phyloP scores from a whole-genome alignment of 2,888 invertebrate species.

The Drosophila picticornis region DNA sequence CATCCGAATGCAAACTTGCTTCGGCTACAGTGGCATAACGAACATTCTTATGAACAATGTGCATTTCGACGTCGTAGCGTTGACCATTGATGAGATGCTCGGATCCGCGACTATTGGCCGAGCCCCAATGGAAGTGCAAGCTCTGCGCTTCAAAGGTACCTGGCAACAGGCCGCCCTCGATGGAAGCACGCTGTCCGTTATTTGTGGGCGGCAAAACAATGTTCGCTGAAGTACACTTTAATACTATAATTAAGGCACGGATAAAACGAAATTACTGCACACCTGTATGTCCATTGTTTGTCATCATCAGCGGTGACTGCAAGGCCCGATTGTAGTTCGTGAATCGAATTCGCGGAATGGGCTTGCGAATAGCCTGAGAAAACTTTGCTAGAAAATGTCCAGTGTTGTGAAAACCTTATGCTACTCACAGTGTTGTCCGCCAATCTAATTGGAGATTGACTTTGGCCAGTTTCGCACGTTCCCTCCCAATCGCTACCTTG shows the following conservation, averaged over 20 bases:
- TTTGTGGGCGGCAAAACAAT: constrained; percentile 47
- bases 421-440: constrained; percentile 33
- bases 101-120: constrained; percentile 89
- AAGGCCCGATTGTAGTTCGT: constrained; percentile 87
- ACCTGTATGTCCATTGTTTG: constrained; percentile 89
- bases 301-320: constrained; percentile 87
- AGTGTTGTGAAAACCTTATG: too few species aligned
- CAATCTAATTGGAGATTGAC: constrained; percentile 60
- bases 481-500: constrained; percentile 68
- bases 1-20: constrained; percentile 86
- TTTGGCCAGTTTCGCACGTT: constrained; percentile 40
- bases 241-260: not conserved
- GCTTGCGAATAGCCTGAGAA: constrained; percentile 38
- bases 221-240: constrained; percentile 43
- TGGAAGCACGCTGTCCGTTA: constrained; percentile 53
- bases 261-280: not conserved
- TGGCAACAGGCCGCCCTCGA: constrained; percentile 65
- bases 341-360: constrained; percentile 57
- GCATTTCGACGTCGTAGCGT: constrained; percentile 88
- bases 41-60: constrained; percentile 89
- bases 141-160: constrained; percentile 69
- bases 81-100: constrained; percentile 73
- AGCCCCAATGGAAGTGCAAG: constrained; percentile 89
- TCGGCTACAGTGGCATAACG: constrained; percentile 85
- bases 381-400: not conserved